Evolutionary conservation across 2,797 vertebrate species (phyloP).

Genomic region (Notamacropus eugenii): DNA sequence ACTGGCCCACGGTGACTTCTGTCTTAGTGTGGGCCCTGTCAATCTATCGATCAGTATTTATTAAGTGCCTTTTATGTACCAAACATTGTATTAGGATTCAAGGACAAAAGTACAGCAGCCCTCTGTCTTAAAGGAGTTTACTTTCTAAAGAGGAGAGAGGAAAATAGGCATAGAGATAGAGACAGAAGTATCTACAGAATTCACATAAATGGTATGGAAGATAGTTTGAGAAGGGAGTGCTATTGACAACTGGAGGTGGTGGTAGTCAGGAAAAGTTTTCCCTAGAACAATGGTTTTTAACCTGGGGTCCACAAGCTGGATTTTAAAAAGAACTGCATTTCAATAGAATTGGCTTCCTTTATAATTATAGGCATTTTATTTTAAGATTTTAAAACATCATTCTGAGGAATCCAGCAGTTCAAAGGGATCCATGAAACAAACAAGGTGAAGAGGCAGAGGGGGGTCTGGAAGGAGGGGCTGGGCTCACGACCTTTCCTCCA

Average conservation of each 20-base stretch:
- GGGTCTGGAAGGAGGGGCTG: no score
- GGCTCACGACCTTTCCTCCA: no score
- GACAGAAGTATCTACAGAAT: not conserved
- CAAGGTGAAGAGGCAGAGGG: no score
- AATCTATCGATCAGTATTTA: not conserved
- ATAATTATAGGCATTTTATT: not conserved
- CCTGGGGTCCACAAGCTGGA: no score
- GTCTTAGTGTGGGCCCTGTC: no score
- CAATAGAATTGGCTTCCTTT: not conserved
- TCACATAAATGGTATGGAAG: not conserved
- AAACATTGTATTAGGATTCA: not conserved
- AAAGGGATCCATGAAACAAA: not conserved
- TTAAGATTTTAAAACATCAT: not conserved
- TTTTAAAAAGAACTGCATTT: not conserved
- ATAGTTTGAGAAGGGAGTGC: not conserved
- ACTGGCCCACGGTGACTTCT: not conserved
- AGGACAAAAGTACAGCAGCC: not conserved
- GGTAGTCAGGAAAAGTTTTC: not conserved
- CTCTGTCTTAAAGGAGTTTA: not conserved
- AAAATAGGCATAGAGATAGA: not conserved
- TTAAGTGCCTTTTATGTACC: not conserved
- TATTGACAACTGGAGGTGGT: not conserved
- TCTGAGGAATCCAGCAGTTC: not conserved
- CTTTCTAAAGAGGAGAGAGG: not conserved
- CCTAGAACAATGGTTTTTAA: not conserved